These are phyloP conservation scores for Progne subis DNA, from an alignment of 2,113 vertebrate genomes.

Conservation along the genomic window DNA sequence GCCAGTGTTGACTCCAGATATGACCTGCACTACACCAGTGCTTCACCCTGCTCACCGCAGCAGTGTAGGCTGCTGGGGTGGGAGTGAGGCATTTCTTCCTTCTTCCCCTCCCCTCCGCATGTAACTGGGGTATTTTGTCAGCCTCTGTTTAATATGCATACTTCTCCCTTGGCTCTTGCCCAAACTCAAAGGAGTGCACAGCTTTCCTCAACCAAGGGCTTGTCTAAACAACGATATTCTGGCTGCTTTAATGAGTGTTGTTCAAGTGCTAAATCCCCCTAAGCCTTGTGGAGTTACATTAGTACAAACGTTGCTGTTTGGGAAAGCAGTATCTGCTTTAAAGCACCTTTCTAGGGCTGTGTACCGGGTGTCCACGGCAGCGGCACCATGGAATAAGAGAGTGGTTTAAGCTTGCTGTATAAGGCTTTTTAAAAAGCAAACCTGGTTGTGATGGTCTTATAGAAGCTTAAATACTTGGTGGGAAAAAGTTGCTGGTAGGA, in stretches of 20 bases:
- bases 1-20: neutral
- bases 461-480: neutral
- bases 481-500: neutral
- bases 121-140: neutral
- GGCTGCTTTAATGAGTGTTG: neutral
- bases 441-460: neutral
- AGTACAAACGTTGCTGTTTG: neutral
- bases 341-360: neutral
- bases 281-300: neutral
- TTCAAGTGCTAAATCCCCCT: slow-evolving; percentile 13
- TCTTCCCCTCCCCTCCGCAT: neutral
- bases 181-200: neutral
- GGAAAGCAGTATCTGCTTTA: neutral
- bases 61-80: neutral
- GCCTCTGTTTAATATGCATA: neutral
- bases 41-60: accelerated
- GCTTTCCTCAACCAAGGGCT: neutral
- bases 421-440: neutral
- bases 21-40: neutral
- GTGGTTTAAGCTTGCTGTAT: neutral
- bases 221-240: slow-evolving; percentile 16
- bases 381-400: accelerated
- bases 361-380: neutral
- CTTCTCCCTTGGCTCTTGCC: slow-evolving; percentile 19
- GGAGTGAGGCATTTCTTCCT: neutral